phyloP scores from a whole-genome alignment of 2,113 vertebrate species.

The Elanoides forficatus region DNA sequence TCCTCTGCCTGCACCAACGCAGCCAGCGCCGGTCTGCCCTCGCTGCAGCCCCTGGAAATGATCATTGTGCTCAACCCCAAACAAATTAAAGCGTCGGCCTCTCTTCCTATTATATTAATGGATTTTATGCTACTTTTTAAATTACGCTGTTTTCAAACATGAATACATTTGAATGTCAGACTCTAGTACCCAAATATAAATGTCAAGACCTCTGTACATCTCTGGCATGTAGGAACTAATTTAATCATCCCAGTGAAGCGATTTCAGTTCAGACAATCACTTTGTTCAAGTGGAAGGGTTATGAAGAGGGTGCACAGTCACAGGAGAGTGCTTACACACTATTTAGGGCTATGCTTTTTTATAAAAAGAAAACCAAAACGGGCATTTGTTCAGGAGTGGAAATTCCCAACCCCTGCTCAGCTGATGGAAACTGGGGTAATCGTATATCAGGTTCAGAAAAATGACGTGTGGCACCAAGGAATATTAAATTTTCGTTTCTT shows the following conservation, averaged over 20 bases:
- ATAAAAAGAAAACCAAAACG: background rate
- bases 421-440: background rate
- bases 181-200: constrained; percentile 51
- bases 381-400: background rate
- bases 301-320: background rate
- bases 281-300: constrained; percentile 46
- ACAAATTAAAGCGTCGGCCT: background rate
- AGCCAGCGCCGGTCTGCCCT: background rate
- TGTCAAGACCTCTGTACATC: constrained; percentile 61
- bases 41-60: background rate
- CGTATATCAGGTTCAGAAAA: background rate
- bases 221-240: constrained; percentile 52
- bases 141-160: constrained; percentile 53
- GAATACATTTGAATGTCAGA: constrained; percentile 55
- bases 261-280: constrained; percentile 55
- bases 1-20: background rate
- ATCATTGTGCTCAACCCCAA: background rate
- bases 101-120: constrained; percentile 19
- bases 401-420: background rate
- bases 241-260: constrained; percentile 58
- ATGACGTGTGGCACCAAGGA: accelerated
- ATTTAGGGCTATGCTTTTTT: background rate
- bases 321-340: background rate
- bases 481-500: background rate
- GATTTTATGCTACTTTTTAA: constrained; percentile 53